Conservation (phyloP, 2,113 vertebrate species). For the Silurus asotus region DNA sequence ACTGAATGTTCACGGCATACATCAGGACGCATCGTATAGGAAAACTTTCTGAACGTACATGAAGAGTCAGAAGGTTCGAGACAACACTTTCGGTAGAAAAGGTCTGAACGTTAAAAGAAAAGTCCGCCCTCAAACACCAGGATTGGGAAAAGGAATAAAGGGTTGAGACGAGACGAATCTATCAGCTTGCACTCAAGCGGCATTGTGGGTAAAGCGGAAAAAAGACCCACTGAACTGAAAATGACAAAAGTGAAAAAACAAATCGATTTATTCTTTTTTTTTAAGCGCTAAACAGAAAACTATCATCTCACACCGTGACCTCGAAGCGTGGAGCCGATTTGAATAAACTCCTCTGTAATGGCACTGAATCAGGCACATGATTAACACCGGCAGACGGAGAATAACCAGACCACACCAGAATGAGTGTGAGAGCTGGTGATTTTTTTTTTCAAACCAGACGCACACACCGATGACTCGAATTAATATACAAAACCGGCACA, state of each 20-base stretch:
- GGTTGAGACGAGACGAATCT: not conserved
- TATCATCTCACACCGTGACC: not conserved
- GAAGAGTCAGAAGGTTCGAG: not conserved
- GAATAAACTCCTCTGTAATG: constrained; percentile 7
- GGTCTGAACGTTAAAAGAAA: not conserved
- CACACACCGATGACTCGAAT: constrained; percentile 9
- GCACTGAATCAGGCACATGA: not conserved
- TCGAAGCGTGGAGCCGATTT: not conserved
- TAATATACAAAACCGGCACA: constrained; percentile 37
- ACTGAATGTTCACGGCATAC: constrained; percentile 6
- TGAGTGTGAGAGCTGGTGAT: not conserved
- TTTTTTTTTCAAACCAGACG: not conserved
- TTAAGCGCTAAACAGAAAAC: too few relatives aligned
- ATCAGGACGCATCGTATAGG: constrained; percentile 11
- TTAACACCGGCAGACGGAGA: not conserved
- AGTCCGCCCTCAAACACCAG: not conserved
- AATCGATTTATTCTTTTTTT: not conserved
- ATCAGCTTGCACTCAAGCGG: not conserved
- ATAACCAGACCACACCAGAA: not conserved
- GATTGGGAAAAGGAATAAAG: not conserved
- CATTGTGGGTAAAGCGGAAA: not conserved
- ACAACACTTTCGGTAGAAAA: not conserved
- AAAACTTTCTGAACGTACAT: not conserved
- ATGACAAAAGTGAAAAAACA: not conserved
- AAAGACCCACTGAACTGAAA: not conserved